Base-by-base conservation (phyloP, 2,797 vertebrate species). In the Poliocrania exsul region DNA sequence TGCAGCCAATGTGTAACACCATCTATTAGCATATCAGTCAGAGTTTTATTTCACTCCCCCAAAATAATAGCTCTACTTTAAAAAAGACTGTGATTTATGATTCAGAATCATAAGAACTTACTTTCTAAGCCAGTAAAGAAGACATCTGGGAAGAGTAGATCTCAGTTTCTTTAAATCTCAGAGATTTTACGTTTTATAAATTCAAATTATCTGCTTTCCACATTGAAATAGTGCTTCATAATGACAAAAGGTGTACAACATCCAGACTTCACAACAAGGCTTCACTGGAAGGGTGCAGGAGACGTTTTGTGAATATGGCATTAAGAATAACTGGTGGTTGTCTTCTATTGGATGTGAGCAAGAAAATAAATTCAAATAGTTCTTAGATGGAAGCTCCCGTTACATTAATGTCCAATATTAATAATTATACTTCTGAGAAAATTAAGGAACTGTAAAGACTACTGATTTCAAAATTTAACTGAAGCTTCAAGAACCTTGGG, bases 1-100 rank as follows among this genome's bases (percentile, higher is more conserved):
- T 8, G 11, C 20, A 93, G 44, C 62, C 67, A 88, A 70, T 12
- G 8, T 33, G 23, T 85, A 69, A 81, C 89, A 50, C 56, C 18
- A 18, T 80, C n/a, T 66, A 90, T 94, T 95, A 96, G 6, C 8
- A 38, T 66, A 77, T 82, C 93, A 94, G 51, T 83, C 75, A 89
- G 71, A 57, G 50, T 70, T 17, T 38, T 81, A 54, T 66, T 91
- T 26, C 75, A 74, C 60, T 88, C 33, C 73, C 31, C 14, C 28
- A 65, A 91, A 96, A 91, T 69, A 86, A 47, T 21, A 92, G 25
- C 42, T 84, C 87, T 95, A 11, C 56, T 90, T 78, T 53, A 53
- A 95, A 84, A 25, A 84, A 81, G 88, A 74, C 31, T 77, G 38
- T 92, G 60, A 84, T 90, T 94, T 84, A 86, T 78, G 62, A 56